phyloP scores from a whole-genome alignment of 1,140 invertebrate genomes.

The Phymastichus coffea region DNA sequence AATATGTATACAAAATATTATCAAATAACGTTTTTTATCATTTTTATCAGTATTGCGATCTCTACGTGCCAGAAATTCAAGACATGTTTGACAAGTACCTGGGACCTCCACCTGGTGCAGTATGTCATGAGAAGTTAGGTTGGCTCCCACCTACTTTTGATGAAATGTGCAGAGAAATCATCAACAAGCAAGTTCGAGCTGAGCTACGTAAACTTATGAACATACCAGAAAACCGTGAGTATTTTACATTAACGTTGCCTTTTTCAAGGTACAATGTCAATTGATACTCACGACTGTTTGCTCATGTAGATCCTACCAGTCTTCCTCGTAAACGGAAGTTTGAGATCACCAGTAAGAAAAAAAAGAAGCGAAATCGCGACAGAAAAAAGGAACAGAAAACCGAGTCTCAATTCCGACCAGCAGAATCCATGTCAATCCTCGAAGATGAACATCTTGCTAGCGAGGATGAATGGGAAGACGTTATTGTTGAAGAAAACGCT shows the following conservation, averaged over 20 bases:
- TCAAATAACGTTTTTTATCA: neutral
- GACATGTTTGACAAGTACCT: constrained; percentile 71
- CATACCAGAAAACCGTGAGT: constrained; percentile 52
- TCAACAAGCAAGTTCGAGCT: constrained; percentile 63
- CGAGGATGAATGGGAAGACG: constrained; percentile 16
- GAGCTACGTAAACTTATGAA: constrained; percentile 59
- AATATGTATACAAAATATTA: neutral
- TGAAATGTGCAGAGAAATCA: constrained; percentile 67
- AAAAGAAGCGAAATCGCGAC: too few species aligned
- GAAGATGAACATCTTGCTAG: too few species aligned
- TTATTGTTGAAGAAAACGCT: neutral
- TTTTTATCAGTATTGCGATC: constrained; percentile 63
- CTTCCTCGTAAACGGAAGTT: constrained; percentile 30
- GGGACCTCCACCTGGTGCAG: constrained; percentile 60
- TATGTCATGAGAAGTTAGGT: constrained; percentile 72
- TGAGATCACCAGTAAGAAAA: constrained; percentile 21
- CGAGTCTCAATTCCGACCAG: neutral
- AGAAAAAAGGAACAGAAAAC: constrained; percentile 8
- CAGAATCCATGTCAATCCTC: too few species aligned
- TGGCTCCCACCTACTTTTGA: constrained; percentile 73
- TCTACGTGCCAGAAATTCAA: constrained; percentile 83
- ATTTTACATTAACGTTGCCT: constrained; percentile 6
- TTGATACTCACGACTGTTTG: too few species aligned
- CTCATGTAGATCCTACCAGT: constrained; percentile 31
- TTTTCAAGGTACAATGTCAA: too few species aligned